These are phyloP conservation scores for Macroramphosus scolopax DNA, from an alignment of 2,797 vertebrate genomes.

Conservation along the genomic window DNA sequence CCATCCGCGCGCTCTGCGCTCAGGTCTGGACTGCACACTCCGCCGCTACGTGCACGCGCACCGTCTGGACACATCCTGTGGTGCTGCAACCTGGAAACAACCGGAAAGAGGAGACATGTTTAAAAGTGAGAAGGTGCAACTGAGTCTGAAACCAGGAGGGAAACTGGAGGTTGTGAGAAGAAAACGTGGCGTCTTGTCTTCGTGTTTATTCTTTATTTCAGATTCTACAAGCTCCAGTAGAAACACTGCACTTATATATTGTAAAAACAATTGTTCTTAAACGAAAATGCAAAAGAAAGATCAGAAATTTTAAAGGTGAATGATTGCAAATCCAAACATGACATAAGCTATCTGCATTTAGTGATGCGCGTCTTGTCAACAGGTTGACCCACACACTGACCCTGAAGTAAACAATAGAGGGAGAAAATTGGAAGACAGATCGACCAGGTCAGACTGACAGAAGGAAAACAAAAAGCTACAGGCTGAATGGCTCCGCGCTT, in stretches of 20 bases:
- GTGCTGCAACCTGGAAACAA: conserved; percentile 85
- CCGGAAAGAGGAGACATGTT: conserved; percentile 17
- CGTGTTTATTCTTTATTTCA: too few relatives aligned
- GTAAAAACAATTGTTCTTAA: too few relatives aligned
- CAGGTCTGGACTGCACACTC: conserved; percentile 86
- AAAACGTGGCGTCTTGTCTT: too few relatives aligned
- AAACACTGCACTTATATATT: too few relatives aligned
- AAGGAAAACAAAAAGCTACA: conserved; percentile 26
- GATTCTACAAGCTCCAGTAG: too few relatives aligned
- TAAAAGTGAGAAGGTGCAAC: too few relatives aligned
- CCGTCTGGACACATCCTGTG: conserved; percentile 86
- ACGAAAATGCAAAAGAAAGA: too few relatives aligned
- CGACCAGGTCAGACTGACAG: conserved; percentile 12
- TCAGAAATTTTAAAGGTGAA: too few relatives aligned
- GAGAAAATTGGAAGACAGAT: conserved; percentile 10
- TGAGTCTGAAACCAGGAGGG: too few relatives aligned
- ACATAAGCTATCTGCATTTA: conserved; percentile 16
- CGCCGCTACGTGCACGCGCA: conserved; percentile 82
- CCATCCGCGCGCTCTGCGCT: conserved; percentile 86
- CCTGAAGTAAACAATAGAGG: conserved; percentile 33
- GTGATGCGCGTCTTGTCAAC: conserved; percentile 18
- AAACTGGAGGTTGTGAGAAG: too few relatives aligned
- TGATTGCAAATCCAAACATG: neutral
- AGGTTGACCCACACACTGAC: conserved; percentile 49
- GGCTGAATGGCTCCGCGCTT: conserved; percentile 41